A percentile compares a stretch with the other conserved stretches of the same genome.
Conservation (phyloP, 1,140 invertebrate genomes). For the Polypedilum vanderplanki region DNA sequence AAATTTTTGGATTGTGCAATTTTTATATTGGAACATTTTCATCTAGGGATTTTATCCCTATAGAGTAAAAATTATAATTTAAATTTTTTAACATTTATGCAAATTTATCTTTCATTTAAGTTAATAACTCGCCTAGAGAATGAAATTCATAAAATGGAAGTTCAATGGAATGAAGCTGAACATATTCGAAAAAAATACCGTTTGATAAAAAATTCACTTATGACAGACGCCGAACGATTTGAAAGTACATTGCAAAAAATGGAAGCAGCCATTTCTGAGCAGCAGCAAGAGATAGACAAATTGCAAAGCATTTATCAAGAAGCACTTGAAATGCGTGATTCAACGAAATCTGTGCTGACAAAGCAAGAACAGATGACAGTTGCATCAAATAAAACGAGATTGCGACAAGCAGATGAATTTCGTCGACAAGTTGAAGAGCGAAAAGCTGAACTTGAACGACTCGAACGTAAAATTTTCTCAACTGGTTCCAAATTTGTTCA, state of each 20-base stretch:
- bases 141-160: constrained; percentile 64
- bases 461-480: constrained; percentile 64
- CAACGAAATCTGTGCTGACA: constrained; percentile 55
- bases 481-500: constrained; percentile 37
- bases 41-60: too few relatives aligned
- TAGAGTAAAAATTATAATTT: too few relatives aligned
- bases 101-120: constrained; percentile 44
- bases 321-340: constrained; percentile 59
- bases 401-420: constrained; percentile 54
- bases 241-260: constrained; percentile 62
- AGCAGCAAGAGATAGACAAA: constrained; percentile 62
- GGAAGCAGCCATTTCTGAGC: constrained; percentile 56
- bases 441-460: constrained; percentile 58
- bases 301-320: constrained; percentile 59
- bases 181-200: constrained; percentile 68
- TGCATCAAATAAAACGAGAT: constrained; percentile 54
- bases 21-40: too few relatives aligned
- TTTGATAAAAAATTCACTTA: constrained; percentile 60
- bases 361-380: constrained; percentile 59
- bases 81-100: not conserved
- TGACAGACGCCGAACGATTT: constrained; percentile 62
- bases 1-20: too few relatives aligned
- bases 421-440: constrained; percentile 59
- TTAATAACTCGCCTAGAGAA: constrained; percentile 64
- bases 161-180: constrained; percentile 72